Conservation (phyloP, 2,888 invertebrate species). For the Tanypteryx hageni region DNA sequence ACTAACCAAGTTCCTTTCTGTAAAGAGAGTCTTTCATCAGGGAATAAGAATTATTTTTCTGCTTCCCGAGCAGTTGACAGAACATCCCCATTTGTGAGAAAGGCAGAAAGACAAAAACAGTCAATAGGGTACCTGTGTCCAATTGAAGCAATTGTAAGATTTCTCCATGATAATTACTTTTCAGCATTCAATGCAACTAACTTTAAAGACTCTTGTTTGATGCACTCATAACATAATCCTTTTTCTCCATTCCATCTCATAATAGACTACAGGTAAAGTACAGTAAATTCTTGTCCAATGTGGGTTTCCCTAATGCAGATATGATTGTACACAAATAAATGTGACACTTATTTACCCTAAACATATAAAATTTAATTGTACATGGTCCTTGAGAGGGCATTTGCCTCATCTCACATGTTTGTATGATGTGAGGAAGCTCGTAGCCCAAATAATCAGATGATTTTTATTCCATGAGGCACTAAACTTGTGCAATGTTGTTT, state of each 20-base stretch:
- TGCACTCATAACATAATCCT: conserved; percentile 66
- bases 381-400: too few species aligned
- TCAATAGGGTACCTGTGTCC: conserved; percentile 81
- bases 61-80: conserved; percentile 20
- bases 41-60: conserved; percentile 47
- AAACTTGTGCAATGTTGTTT: too few species aligned
- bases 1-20: conserved; percentile 91
- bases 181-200: conserved; percentile 89
- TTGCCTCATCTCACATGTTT: too few species aligned
- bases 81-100: conserved; percentile 47
- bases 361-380: too few species aligned
- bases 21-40: conserved; percentile 74
- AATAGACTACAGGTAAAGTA: conserved; percentile 14
- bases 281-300: too few species aligned
- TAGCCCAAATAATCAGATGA: too few species aligned
- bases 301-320: too few species aligned
- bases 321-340: too few species aligned
- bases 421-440: too few species aligned
- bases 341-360: too few species aligned
- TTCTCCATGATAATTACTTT: conserved; percentile 93
- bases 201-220: conserved; percentile 87
- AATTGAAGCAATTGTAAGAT: conserved; percentile 91
- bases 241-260: conserved; percentile 25
- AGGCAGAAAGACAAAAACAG: conserved; percentile 50
- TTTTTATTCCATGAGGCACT: too few species aligned